Conservation (phyloP, 2,888 invertebrate genomes). For the Latrodectus hesperus region DNA sequence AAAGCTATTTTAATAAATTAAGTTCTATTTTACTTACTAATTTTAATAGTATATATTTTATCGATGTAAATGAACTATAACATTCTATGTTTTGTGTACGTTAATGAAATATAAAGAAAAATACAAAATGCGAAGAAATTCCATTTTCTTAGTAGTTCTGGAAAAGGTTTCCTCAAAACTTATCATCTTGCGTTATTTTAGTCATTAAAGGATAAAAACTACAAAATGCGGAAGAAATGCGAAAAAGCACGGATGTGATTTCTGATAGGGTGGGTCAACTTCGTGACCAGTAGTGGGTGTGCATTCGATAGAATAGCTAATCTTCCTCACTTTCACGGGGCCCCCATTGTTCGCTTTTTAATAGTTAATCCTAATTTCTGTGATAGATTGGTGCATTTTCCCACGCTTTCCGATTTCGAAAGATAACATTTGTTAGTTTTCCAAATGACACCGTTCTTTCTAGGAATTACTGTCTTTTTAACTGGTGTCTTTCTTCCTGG, state of each 20-base stretch:
- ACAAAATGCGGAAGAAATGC: too few relatives aligned
- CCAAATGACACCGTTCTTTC: not conserved
- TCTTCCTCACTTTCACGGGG: not conserved
- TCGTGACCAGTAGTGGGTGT: constrained; percentile 1
- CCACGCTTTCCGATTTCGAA: constrained; percentile 4
- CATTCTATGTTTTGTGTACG: too few relatives aligned
- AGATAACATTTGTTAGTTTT: not conserved
- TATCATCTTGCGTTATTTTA: too few relatives aligned
- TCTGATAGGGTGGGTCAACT: not conserved
- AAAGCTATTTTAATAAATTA: too few relatives aligned
- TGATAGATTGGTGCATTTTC: not conserved
- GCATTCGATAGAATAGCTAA: not conserved
- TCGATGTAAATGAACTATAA: too few relatives aligned
- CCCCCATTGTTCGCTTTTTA: not conserved
- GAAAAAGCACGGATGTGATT: not conserved
- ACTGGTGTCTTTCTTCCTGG: not conserved
- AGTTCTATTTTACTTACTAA: too few relatives aligned
- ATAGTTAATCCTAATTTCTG: not conserved
- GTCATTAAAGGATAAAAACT: too few relatives aligned
- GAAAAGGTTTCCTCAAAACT: too few relatives aligned
- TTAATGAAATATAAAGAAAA: too few relatives aligned
- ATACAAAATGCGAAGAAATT: too few relatives aligned
- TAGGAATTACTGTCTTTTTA: not conserved
- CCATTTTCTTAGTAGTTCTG: too few relatives aligned
- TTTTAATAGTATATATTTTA: too few relatives aligned